phyloP scores from a whole-genome alignment of 2,797 vertebrate species.

The Peromyscus melanophrys region DNA sequence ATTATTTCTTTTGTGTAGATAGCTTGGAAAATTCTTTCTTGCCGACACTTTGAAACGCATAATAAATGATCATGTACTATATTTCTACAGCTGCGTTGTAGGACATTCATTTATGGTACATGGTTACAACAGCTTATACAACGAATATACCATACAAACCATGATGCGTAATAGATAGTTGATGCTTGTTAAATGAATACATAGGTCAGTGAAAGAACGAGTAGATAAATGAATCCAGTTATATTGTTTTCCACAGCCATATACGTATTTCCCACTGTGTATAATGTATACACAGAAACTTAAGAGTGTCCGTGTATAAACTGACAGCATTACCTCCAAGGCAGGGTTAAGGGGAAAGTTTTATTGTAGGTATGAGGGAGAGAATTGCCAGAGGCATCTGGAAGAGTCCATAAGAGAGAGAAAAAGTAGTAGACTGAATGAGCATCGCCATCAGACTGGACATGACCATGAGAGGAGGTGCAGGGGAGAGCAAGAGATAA shows the following conservation, averaged over 20 bases:
- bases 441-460: neutral
- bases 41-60: neutral
- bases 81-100: neutral
- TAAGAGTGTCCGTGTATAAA: neutral
- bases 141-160: neutral
- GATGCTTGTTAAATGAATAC: slow-evolving; percentile 28
- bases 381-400: neutral
- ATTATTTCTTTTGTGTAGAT: neutral
- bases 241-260: neutral
- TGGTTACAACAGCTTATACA: neutral
- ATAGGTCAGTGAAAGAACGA: neutral
- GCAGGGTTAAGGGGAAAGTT: too few relatives aligned
- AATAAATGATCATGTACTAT: neutral
- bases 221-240: neutral
- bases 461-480: neutral
- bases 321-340: neutral
- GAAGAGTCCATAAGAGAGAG: neutral
- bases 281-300: neutral
- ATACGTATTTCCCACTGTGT: neutral
- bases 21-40: neutral
- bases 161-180: neutral
- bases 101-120: neutral
- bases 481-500: neutral
- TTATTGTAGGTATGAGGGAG: too few relatives aligned
- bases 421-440: neutral